Percentiles rank a stretch among this genome's conserved stretches.
Conservation (phyloP, 2,113 vertebrate species). For the Sorex araneus region DNA sequence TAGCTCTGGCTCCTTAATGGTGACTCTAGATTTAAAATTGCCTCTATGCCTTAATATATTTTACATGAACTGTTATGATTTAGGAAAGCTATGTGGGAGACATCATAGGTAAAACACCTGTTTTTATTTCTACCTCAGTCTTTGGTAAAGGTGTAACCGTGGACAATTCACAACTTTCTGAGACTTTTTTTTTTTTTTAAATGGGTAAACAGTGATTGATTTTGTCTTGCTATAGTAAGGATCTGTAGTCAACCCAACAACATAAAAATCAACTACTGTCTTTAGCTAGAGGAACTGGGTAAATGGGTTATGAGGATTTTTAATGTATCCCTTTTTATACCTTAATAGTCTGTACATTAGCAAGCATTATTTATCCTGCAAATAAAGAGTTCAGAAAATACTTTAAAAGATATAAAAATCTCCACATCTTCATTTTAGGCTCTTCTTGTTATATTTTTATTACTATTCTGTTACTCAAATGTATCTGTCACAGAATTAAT, state of each 20-base stretch:
- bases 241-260: slow-evolving; percentile 35
- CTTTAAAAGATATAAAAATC: slow-evolving; percentile 48
- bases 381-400: slow-evolving; percentile 42
- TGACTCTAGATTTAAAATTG: too few species aligned
- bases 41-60: too few species aligned
- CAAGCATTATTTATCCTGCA: slow-evolving; percentile 51
- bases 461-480: background rate
- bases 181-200: slow-evolving; percentile 14
- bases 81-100: too few species aligned
- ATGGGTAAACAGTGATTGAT: background rate
- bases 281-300: background rate
- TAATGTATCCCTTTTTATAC: slow-evolving; percentile 32
- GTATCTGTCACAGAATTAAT: background rate
- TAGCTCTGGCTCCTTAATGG: too few species aligned
- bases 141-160: slow-evolving; percentile 5
- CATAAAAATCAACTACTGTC: slow-evolving; percentile 38
- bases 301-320: background rate
- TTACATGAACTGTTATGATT: too few species aligned
- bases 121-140: slow-evolving; percentile 34
- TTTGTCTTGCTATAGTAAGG: slow-evolving; percentile 12
- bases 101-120: background rate
- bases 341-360: background rate
- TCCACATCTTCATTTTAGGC: slow-evolving; percentile 15
- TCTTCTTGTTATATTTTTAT: slow-evolving; percentile 43
- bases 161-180: slow-evolving; percentile 48